Percentiles rank a stretch among this genome's conserved stretches.
These are phyloP conservation scores for Achlya flavicornis DNA, from an alignment of 2,888 invertebrate species.

Conservation along the genomic window DNA sequence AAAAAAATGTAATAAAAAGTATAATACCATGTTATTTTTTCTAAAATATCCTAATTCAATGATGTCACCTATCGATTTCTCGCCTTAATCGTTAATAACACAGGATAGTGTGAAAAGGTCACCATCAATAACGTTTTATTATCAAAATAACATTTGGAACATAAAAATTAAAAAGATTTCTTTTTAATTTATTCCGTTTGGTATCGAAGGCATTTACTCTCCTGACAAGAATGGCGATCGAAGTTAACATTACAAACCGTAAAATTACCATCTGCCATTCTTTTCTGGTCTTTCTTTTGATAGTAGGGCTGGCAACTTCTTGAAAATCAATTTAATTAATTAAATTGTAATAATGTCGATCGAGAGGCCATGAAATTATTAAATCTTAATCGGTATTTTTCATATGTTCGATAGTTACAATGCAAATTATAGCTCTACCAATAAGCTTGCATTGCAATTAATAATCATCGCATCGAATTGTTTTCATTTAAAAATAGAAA, in stretches of 20 bases:
- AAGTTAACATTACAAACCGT: constrained; percentile 47
- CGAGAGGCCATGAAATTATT: no score
- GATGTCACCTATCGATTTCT: constrained; percentile 6
- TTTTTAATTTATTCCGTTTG: constrained; percentile 20
- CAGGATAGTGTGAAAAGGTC: constrained; percentile 4
- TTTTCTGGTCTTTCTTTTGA: constrained; percentile 24
- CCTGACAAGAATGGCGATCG: constrained; percentile 36
- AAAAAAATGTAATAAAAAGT: neutral
- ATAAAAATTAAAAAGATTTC: constrained; percentile 17
- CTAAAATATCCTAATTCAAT: constrained; percentile 3
- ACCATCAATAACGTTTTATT: neutral
- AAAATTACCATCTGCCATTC: constrained; percentile 43
- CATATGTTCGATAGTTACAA: no score
- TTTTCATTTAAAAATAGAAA: neutral
- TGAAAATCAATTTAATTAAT: no score
- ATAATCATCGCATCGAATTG: neutral
- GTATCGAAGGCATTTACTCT: constrained; percentile 8
- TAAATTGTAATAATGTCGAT: no score
- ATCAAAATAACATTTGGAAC: neutral
- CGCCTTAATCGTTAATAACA: neutral
- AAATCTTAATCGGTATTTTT: no score
- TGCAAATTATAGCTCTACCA: no score
- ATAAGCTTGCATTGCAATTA: no score
- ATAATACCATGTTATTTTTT: neutral
- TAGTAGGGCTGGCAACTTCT: constrained; percentile 31